Conservation (phyloP, 1,140 invertebrate species). For the Pissodes strobi region DNA sequence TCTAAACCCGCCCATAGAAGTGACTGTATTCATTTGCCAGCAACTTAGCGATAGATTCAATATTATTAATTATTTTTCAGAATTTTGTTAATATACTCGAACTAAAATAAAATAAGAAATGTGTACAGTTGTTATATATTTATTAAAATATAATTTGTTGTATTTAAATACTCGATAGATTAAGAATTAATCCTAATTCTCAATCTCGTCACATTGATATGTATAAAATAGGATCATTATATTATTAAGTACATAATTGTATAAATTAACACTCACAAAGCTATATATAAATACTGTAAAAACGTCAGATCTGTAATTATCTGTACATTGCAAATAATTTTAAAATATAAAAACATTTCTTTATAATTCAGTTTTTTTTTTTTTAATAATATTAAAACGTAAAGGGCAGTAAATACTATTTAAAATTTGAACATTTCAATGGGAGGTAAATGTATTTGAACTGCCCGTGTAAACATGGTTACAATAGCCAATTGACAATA, state of each 20-base stretch:
- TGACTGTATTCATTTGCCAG: no score
- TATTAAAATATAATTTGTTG: neutral
- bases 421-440: no score
- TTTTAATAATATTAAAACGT: neutral
- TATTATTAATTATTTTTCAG: no score
- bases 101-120: no score
- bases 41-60: no score
- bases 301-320: neutral
- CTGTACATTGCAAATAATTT: neutral
- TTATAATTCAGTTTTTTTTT: neutral
- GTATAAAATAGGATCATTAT: neutral
- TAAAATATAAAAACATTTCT: slow-evolving; percentile 2
- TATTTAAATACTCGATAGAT: neutral
- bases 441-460: no score
- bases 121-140: neutral
- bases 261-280: neutral
- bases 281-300: neutral
- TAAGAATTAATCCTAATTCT: neutral
- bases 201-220: neutral
- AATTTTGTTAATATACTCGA: no score
- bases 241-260: neutral
- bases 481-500: no score
- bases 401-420: no score
- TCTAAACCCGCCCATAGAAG: no score
- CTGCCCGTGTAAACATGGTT: no score